Percentiles rank a stretch among this genome's conserved stretches.
Conservation (phyloP, 2,113 vertebrate species). For the Orthonyx spaldingii region DNA sequence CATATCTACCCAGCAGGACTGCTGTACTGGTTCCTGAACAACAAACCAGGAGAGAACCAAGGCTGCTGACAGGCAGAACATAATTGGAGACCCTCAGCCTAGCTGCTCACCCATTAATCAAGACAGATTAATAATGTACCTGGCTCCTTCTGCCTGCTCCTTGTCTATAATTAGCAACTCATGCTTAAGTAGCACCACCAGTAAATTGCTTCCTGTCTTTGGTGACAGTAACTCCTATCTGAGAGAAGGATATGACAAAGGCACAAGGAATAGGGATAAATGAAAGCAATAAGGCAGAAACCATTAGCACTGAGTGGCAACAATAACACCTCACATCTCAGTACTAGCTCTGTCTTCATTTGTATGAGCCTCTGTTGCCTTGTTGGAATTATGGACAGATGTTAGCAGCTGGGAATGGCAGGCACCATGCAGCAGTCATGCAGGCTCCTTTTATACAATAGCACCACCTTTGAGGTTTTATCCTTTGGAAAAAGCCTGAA, state of each 20-base stretch:
- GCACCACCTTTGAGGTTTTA: not conserved
- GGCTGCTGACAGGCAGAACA: not conserved
- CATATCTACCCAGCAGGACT: not conserved
- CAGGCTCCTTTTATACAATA: not conserved
- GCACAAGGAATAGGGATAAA: not conserved
- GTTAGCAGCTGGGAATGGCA: not conserved
- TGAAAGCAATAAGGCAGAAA: not conserved
- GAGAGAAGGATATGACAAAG: not conserved
- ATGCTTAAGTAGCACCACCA: not conserved
- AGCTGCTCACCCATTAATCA: not conserved
- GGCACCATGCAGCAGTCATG: not conserved
- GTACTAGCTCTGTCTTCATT: not conserved
- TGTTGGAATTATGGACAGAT: not conserved
- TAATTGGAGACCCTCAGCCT: constrained; percentile 1
- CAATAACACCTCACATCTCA: not conserved
- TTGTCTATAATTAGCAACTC: not conserved
- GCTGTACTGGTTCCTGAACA: not conserved
- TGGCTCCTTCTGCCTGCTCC: not conserved
- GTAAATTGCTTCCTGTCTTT: not conserved
- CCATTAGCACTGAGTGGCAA: not conserved
- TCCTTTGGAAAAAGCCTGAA: not conserved
- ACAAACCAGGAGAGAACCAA: not conserved
- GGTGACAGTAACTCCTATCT: not conserved
- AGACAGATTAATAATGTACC: not conserved
- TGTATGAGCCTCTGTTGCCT: not conserved